These are phyloP conservation scores for Cactoblastis cactorum DNA, from an alignment of 2,888 invertebrate species.

Conservation along the genomic window DNA sequence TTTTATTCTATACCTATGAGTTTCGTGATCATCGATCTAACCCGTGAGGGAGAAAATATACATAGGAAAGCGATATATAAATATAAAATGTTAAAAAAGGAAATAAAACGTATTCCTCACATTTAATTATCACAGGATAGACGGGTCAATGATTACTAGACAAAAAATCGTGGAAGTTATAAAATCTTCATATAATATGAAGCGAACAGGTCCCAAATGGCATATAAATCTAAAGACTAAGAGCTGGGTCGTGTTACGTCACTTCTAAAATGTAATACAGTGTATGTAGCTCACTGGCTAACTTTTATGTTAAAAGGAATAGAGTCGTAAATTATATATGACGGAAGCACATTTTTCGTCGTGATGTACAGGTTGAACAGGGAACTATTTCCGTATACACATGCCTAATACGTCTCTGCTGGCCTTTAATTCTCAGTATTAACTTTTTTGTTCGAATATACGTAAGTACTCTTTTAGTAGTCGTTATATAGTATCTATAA, in stretches of 20 bases:
- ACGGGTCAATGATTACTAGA: background rate
- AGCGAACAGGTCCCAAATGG: background rate
- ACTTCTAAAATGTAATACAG: background rate
- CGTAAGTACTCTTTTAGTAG: constrained; percentile 1
- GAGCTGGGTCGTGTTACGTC: background rate
- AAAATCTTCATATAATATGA: background rate
- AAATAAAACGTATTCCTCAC: background rate
- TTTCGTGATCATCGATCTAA: too few relatives aligned
- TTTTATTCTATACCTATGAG: too few relatives aligned
- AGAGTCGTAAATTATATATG: background rate
- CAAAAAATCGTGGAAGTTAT: background rate
- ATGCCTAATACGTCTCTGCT: constrained; percentile 2
- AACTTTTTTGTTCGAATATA: constrained; percentile 4
- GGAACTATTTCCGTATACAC: background rate
- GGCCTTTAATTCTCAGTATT: background rate
- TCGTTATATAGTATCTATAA: too few relatives aligned
- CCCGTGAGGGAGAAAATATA: too few relatives aligned
- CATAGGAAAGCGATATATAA: too few relatives aligned
- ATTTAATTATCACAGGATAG: too few relatives aligned
- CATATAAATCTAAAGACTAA: background rate
- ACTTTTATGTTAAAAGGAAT: background rate
- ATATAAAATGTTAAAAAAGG: too few relatives aligned
- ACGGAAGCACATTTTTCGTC: background rate
- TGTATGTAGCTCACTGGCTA: background rate
- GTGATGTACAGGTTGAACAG: background rate